Conservation (phyloP, 2,888 invertebrate species). For the Tetramorium bicarinatum region DNA sequence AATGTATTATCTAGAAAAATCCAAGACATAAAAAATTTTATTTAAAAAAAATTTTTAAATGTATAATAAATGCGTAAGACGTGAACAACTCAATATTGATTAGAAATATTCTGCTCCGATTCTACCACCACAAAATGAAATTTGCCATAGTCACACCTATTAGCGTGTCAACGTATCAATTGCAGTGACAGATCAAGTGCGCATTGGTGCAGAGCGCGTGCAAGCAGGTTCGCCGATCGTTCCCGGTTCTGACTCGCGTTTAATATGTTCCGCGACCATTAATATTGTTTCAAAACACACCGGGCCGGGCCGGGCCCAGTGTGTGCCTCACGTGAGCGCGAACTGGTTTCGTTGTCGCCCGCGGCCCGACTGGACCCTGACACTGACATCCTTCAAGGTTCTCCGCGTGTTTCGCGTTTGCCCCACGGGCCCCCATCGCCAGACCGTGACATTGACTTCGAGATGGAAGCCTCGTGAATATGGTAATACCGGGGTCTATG, state of each 20-base stretch:
- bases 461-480: conserved; percentile 81
- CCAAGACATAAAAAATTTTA: neutral
- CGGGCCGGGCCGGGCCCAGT: conserved; percentile 9
- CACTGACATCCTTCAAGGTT: conserved; percentile 84
- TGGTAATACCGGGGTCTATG: conserved; percentile 76
- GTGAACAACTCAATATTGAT: neutral
- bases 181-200: neutral
- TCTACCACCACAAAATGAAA: neutral
- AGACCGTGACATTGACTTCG: conserved; percentile 82
- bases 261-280: conserved; percentile 70
- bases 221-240: conserved; percentile 54
- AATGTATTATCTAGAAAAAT: conserved; percentile 6
- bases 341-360: conserved; percentile 81
- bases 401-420: conserved; percentile 65
- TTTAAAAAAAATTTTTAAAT: neutral
- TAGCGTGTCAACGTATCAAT: conserved; percentile 17
- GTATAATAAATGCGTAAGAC: neutral
- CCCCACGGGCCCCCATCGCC: conserved; percentile 65
- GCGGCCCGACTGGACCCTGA: conserved; percentile 79
- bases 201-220: neutral
- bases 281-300: conserved; percentile 80
- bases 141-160: neutral
- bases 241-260: conserved; percentile 47
- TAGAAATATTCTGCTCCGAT: neutral
- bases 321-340: conserved; percentile 74